Evolutionary conservation across 2,113 vertebrate species (phyloP).

Genomic region (Opisthocomus hoazin): DNA sequence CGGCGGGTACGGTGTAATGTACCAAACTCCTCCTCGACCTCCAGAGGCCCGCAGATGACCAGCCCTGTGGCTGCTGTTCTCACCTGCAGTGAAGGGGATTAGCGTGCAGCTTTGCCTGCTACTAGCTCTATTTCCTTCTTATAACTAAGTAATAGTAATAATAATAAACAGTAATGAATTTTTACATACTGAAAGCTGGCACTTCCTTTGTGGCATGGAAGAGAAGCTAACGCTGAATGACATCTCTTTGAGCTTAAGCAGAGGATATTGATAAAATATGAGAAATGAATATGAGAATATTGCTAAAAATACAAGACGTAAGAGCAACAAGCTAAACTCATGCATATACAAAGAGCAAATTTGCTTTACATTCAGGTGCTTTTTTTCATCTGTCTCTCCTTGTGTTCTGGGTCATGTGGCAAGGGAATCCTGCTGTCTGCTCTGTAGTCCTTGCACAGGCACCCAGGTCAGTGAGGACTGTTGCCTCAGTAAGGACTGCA

Average conservation of each 20-base stretch:
- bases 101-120: background rate
- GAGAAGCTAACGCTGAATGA: background rate
- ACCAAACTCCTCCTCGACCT: background rate
- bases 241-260: background rate
- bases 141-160: background rate
- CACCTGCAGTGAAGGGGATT: background rate
- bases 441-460: fast-evolving
- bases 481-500: background rate
- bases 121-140: background rate
- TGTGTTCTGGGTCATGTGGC: background rate
- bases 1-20: too few species aligned
- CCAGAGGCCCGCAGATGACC: background rate
- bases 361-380: background rate
- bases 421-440: background rate
- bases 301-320: background rate
- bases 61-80: background rate
- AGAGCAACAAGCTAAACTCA: background rate
- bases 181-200: background rate
- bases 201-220: background rate
- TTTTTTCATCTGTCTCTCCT: background rate
- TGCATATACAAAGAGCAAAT: background rate
- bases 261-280: background rate
- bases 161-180: background rate
- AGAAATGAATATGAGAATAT: background rate
- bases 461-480: background rate